A percentile compares a stretch with the other conserved stretches of the same genome.
Evolutionary conservation across 92 coral and sea anemone species (phyloP).

Genomic region (Actinostola sp.): DNA sequence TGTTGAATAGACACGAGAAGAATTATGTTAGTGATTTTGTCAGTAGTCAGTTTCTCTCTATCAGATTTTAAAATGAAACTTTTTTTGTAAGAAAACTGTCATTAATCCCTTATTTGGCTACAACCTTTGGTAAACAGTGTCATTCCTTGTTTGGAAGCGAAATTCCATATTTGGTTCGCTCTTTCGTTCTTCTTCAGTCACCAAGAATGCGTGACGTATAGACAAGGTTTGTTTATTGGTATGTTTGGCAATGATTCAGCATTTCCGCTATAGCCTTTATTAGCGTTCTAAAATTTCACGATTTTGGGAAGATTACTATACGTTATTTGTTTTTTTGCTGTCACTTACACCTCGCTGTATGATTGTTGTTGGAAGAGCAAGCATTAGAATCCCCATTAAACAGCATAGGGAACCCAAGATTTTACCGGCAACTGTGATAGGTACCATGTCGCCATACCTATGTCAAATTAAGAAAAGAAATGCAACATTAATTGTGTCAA

Average conservation of each 20-base stretch:
- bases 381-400: constrained; percentile 64
- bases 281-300: neutral
- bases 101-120: too few relatives aligned
- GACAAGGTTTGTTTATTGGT: neutral
- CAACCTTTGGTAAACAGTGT: too few relatives aligned
- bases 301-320: constrained; percentile 29
- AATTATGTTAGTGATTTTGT: too few relatives aligned
- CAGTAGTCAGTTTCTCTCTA: too few relatives aligned
- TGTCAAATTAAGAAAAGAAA: neutral
- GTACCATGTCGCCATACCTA: constrained; percentile 78
- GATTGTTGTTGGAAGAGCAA: constrained; percentile 72
- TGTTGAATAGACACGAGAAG: too few relatives aligned
- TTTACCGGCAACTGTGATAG: constrained; percentile 60
- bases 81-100: too few relatives aligned
- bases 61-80: too few relatives aligned
- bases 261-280: neutral
- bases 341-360: constrained; percentile 59
- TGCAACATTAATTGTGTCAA: too few relatives aligned
- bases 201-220: too few relatives aligned
- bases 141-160: too few relatives aligned
- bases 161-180: too few relatives aligned
- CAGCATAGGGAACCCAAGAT: constrained; percentile 66
- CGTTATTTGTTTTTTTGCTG: constrained; percentile 19
- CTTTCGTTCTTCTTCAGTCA: too few relatives aligned
- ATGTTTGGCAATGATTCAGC: neutral